Evolutionary conservation across 2,113 vertebrate genomes (phyloP).

Genomic region (Noturus placidus): DNA sequence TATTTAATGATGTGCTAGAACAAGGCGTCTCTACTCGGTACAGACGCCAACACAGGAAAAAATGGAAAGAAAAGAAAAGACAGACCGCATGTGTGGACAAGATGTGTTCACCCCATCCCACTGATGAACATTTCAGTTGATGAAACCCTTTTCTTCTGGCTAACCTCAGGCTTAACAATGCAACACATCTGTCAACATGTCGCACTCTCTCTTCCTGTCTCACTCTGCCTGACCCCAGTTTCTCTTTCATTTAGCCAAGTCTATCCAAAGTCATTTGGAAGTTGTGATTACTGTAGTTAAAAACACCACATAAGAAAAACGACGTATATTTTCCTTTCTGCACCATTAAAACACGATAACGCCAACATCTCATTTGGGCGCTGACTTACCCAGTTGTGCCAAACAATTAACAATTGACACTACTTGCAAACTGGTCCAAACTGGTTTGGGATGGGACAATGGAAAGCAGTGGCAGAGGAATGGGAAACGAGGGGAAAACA

Average conservation of each 20-base stretch:
- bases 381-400: not conserved
- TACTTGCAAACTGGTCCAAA: not conserved
- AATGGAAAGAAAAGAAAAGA: not conserved
- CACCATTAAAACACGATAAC: slow-evolving; percentile 4
- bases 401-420: slow-evolving; percentile 4
- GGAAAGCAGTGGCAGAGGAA: slow-evolving; percentile 45
- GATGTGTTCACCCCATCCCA: slow-evolving; percentile 54
- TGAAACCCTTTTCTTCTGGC: slow-evolving; percentile 50
- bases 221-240: not conserved
- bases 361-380: not conserved
- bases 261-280: slow-evolving; percentile 17
- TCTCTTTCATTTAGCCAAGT: not conserved
- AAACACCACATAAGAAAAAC: not conserved
- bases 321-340: slow-evolving; percentile 12
- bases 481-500: slow-evolving; percentile 38
- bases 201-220: not conserved
- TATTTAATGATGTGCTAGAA: slow-evolving; percentile 12
- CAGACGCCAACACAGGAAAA: not conserved
- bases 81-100: slow-evolving; percentile 54
- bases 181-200: slow-evolving; percentile 4
- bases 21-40: not conserved
- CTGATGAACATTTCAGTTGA: slow-evolving; percentile 22
- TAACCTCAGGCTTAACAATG: slow-evolving; percentile 3
- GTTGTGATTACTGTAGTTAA: slow-evolving; percentile 23
- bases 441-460: slow-evolving; percentile 18